Evolutionary conservation across 2,113 vertebrate species (phyloP), one percentile per base, ranked within the genome.

Genomic region (Noturus placidus): DNA sequence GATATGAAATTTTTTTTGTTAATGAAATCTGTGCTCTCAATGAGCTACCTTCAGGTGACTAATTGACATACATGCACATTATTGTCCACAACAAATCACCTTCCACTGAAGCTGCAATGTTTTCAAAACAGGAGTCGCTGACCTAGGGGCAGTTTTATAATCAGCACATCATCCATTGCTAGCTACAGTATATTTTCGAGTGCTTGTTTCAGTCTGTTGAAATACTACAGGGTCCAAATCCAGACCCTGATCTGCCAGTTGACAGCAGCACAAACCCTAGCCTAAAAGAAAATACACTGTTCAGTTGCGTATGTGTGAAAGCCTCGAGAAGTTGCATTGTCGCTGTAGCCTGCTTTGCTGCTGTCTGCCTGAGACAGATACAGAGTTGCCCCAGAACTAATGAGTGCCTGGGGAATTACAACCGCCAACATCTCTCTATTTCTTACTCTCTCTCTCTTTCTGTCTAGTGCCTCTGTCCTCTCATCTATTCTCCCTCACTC

Each of bases 331-430:
- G 33, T 35, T 42, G 80, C 15, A 69, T 77, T 27, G 42, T 76
- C 10, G 22, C 6, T 20, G 25, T n/a, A 42, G 7, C 38, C 82
- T 83, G 59, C 19, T 17, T 35, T 56, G 83, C 67, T 56, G 67
- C 52, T 38, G 83, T 74, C 46, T 59, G 52, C 52, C 69, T 38
- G 54, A 85, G 52, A 52, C 33, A 76, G 50, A 8, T 25, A 85
- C 72, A 57, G 54, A 61, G 54, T 15, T 46, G n/a, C 22, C 72
- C 5, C 17, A 50, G 72, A 85, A 61, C 84, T 78, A 86, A 86
- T 52, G 42, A 86, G 72, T 22, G 35, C 8, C 72, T 30, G 22
- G 72, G 15, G 56, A 85, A 77, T 78, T 77, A 63, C 27, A 78
- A 54, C n/a, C 38, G 63, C 38, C 76, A 86, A 35, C 78, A 59